Evolutionary conservation across 2,888 invertebrate species (phyloP).

Genomic region (Caenorhabditis panamensis): DNA sequence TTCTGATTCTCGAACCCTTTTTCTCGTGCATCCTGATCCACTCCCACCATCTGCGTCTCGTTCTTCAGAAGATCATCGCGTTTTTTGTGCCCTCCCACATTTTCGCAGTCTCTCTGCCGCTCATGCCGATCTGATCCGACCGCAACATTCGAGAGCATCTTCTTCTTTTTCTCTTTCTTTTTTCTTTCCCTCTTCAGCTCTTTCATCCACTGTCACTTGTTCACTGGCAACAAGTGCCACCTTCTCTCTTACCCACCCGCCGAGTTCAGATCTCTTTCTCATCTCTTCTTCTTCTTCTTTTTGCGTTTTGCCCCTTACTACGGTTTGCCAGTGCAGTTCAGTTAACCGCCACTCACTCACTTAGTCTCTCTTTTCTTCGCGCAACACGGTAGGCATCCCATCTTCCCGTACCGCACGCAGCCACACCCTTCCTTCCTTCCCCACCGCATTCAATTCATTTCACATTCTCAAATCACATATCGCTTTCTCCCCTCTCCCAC

Average conservation of each 20-base stretch:
- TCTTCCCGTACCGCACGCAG: slow-evolving; percentile 6
- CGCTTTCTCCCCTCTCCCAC: slow-evolving; percentile 19
- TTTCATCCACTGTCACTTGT: slow-evolving; percentile 31
- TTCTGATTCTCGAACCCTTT: background rate
- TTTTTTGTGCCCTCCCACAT: slow-evolving; percentile 12
- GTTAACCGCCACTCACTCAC: slow-evolving; percentile 26
- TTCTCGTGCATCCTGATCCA: background rate
- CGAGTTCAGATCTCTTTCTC: slow-evolving; percentile 10
- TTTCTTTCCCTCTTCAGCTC: slow-evolving; percentile 5
- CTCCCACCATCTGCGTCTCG: background rate
- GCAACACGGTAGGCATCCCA: slow-evolving; percentile 1
- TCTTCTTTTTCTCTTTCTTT: slow-evolving; percentile 15
- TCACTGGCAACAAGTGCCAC: slow-evolving; percentile 48
- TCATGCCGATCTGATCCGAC: slow-evolving; percentile 6
- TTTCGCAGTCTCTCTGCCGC: background rate
- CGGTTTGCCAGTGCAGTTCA: background rate
- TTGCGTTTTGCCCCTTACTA: background rate
- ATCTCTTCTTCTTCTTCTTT: background rate
- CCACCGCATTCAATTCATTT: slow-evolving; percentile 31
- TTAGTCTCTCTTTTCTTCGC: slow-evolving; percentile 1
- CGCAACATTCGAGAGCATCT: slow-evolving; percentile 26
- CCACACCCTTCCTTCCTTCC: slow-evolving; percentile 30
- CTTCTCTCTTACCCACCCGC: slow-evolving; percentile 6
- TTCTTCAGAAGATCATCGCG: background rate
- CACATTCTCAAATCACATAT: slow-evolving; percentile 37